phyloP scores from a whole-genome alignment of 2,888 invertebrate species.

The Cephus pygmeus region DNA sequence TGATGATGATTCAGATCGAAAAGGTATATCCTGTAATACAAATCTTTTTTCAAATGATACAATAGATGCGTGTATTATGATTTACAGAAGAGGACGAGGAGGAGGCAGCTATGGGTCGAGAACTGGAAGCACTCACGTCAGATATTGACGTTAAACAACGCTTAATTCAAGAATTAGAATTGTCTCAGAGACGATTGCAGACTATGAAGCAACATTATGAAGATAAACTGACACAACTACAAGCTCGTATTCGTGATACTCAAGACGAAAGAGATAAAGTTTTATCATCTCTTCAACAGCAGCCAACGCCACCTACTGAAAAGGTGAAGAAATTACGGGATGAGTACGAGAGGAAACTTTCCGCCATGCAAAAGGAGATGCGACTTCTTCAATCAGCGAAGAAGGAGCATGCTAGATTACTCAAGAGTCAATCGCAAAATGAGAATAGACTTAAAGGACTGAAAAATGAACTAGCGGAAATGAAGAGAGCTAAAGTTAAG shows the following conservation, averaged over 20 bases:
- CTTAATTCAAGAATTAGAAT: constrained; percentile 92
- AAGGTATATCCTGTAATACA: constrained; percentile 67
- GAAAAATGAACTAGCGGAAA: constrained; percentile 79
- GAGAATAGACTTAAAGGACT: constrained; percentile 80
- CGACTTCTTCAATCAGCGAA: constrained; percentile 87
- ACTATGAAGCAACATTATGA: constrained; percentile 92
- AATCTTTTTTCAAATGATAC: background rate
- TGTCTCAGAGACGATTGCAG: constrained; percentile 86
- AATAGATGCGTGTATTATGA: background rate
- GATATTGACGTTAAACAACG: constrained; percentile 96
- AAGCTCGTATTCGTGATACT: constrained; percentile 86
- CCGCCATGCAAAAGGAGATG: constrained; percentile 86
- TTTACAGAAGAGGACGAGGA: constrained; percentile 65
- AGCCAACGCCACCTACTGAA: constrained; percentile 72
- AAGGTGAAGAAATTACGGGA: constrained; percentile 84
- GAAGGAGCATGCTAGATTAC: constrained; percentile 87
- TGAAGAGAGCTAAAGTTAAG: constrained; percentile 88
- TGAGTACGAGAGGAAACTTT: constrained; percentile 89
- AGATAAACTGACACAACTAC: constrained; percentile 85
- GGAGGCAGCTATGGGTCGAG: constrained; percentile 77
- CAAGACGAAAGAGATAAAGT: constrained; percentile 93
- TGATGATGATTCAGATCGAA: constrained; percentile 72
- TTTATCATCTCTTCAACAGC: constrained; percentile 71
- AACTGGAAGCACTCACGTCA: constrained; percentile 88
- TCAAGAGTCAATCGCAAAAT: constrained; percentile 82